Evolutionary conservation across 2,888 invertebrate species (phyloP).

Genomic region (Phania funesta): DNA sequence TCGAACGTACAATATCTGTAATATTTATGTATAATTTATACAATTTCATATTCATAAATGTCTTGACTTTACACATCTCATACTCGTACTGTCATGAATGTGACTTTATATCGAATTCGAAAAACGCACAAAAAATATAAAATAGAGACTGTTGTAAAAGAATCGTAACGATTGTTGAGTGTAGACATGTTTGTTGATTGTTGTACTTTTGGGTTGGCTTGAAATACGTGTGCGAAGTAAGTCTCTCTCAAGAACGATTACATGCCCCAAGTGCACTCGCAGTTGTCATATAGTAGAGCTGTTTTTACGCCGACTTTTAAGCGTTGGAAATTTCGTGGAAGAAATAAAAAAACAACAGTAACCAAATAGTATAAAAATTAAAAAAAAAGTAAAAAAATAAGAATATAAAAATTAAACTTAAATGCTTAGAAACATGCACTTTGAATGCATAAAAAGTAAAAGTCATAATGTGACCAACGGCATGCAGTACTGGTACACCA

Average conservation of each 20-base stretch:
- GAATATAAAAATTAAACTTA: constrained; percentile 12
- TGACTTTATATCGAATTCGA: constrained; percentile 45
- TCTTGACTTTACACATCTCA: constrained; percentile 62
- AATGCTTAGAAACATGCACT: constrained; percentile 22
- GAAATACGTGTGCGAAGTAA: constrained; percentile 38
- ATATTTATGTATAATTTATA: constrained; percentile 59
- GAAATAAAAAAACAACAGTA: not conserved
- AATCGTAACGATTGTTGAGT: not conserved
- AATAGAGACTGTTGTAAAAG: not conserved
- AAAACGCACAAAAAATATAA: constrained; percentile 21
- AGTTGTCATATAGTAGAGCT: constrained; percentile 47
- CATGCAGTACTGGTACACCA: too few species aligned
- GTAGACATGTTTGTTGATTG: constrained; percentile 8
- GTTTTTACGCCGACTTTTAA: constrained; percentile 39
- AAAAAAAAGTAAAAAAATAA: not conserved
- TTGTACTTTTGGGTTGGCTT: not conserved
- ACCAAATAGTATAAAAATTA: not conserved
- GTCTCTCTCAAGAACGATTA: constrained; percentile 55
- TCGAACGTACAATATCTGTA: not conserved
- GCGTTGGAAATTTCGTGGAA: constrained; percentile 39
- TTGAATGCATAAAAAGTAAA: not conserved
- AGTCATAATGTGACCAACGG: constrained; percentile 13
- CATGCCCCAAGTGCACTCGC: constrained; percentile 53
- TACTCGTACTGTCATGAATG: constrained; percentile 54
- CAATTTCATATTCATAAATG: constrained; percentile 68